phyloP scores from a whole-genome alignment of 1,140 invertebrate genomes.

The Hermetia illucens region DNA sequence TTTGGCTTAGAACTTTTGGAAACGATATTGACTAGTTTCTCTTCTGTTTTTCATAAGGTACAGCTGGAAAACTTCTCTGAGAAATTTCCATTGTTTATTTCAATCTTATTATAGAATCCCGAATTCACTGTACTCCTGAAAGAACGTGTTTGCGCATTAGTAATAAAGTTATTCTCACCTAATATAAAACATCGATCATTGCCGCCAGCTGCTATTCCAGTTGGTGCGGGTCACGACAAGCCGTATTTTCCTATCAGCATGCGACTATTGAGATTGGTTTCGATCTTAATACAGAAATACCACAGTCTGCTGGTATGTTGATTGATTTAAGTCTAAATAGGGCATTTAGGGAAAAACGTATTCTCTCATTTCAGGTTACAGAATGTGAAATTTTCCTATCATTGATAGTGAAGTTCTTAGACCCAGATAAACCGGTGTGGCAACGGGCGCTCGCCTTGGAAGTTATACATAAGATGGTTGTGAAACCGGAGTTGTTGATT shows the following conservation, averaged over 20 bases:
- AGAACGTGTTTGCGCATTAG: slow-evolving; percentile 91
- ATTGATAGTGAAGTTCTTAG: slow-evolving; percentile 91
- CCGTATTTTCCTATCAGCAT: slow-evolving; percentile 96
- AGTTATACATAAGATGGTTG: slow-evolving; percentile 87
- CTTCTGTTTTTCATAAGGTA: slow-evolving; percentile 85
- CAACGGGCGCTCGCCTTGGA: slow-evolving; percentile 88
- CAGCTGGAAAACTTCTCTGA: too few relatives aligned
- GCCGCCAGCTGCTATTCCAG: slow-evolving; percentile 37
- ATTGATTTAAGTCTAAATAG: too few relatives aligned
- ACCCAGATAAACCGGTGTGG: slow-evolving; percentile 92
- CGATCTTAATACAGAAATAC: slow-evolving; percentile 86
- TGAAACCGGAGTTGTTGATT: slow-evolving; percentile 73
- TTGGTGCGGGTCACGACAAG: slow-evolving; percentile 70
- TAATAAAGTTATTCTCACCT: slow-evolving; percentile 95
- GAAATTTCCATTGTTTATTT: too few relatives aligned
- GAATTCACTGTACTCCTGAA: slow-evolving; percentile 93
- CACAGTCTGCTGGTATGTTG: slow-evolving; percentile 72
- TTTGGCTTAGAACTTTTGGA: slow-evolving; percentile 93
- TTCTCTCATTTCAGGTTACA: slow-evolving; percentile 53
- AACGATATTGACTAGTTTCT: slow-evolving; percentile 82
- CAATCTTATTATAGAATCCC: slow-evolving; percentile 59
- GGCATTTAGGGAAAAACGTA: neutral
- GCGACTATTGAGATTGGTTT: slow-evolving; percentile 82
- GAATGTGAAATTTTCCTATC: slow-evolving; percentile 98
- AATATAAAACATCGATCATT: slow-evolving; percentile 79